Evolutionary conservation across 2,888 invertebrate genomes (phyloP), one percentile per base, ranked within the genome.

Genomic region (Leptinotarsa haldemani): DNA sequence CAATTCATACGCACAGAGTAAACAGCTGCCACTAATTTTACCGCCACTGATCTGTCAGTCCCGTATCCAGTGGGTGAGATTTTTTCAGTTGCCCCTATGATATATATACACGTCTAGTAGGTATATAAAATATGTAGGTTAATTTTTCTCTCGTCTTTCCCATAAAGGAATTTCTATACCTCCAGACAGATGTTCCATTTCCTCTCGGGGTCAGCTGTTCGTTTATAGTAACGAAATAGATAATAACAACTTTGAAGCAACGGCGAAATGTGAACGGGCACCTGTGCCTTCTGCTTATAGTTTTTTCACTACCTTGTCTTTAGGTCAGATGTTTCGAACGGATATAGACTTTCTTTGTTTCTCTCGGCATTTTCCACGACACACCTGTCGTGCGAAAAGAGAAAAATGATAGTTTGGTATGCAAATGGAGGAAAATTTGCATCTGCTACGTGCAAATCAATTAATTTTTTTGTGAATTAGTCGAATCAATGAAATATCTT

Each of bases 201-300:
- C 77, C 73, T 77, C 69, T 78, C 74, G 67, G 58, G 53, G 56
- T 78, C 83, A 83, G 81, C 83, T 83, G 83, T 40, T 58, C 30
- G 78, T 78, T 74, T 20, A 65, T 67, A 53, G 58, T 65, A 77
- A 80, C 80, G 80, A 82, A 81, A 81, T 79, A 80, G 80, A 80
- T 81, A 82, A 81, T 82, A 80, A 80, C 73, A 78, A 81, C 80
- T 78, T 80, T 71, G 73, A 79, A 78, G 73, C 80, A 81, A 82
- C 82, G 81, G 82, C 82, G 30, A 18, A 67, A 52, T 68, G 47
- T 15, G 56, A 46, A 16, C 40, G 15, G 47, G 30, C 68, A 68
- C 68, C 68, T 68, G 68, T 68, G 16, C 68, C 68, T 25, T 68
- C 56, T 68, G 68, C 25, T 52, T 15, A 52, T 7, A 13, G n/a